These are phyloP conservation scores for Pimpla rufipes DNA, from an alignment of 2,888 invertebrate species.

Conservation along the genomic window DNA sequence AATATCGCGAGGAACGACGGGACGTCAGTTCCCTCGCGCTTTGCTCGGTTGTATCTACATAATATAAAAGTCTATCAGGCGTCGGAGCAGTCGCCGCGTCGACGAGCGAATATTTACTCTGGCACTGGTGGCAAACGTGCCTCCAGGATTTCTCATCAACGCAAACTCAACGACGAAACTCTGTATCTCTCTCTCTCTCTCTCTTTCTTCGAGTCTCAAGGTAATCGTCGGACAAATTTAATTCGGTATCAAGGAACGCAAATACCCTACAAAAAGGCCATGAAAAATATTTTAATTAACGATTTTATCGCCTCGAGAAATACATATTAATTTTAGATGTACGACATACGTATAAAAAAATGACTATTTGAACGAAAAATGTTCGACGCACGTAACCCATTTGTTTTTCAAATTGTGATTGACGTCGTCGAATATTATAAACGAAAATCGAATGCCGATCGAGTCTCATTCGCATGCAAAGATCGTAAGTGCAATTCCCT, in stretches of 20 bases:
- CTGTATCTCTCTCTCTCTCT: not conserved
- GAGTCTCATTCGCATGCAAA: not conserved
- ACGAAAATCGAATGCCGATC: constrained; percentile 10
- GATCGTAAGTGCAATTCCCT: constrained; percentile 7
- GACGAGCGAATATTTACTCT: constrained; percentile 30
- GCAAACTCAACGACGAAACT: not conserved
- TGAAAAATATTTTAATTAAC: no score
- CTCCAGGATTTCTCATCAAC: constrained; percentile 17
- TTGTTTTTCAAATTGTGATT: not conserved
- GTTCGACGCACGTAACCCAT: not conserved
- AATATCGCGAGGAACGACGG: not conserved
- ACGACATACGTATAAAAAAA: not conserved
- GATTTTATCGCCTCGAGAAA: no score
- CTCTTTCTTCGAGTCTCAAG: not conserved
- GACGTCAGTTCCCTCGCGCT: not conserved
- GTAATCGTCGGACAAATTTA: not conserved
- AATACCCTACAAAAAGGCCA: not conserved
- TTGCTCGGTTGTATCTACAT: constrained; percentile 6
- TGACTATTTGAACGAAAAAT: not conserved
- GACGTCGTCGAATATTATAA: not conserved
- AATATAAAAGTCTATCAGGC: constrained; percentile 18
- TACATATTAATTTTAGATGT: not conserved
- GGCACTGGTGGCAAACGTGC: constrained; percentile 14
- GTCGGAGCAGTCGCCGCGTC: not conserved
- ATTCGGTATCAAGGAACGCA: not conserved